Evolutionary conservation across 2,888 invertebrate species (phyloP).

Genomic region (Agrypnus murinus): DNA sequence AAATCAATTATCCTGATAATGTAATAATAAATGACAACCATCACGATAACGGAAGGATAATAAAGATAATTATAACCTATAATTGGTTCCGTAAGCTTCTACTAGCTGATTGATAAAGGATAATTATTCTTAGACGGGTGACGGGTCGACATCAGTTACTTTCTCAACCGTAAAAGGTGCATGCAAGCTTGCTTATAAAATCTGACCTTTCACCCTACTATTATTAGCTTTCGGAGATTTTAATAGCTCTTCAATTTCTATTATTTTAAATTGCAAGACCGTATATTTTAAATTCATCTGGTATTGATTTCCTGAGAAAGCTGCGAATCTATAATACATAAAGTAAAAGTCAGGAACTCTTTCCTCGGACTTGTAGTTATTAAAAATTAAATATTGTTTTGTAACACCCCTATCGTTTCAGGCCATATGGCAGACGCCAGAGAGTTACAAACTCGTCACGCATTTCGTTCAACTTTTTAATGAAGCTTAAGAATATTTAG

Average conservation of each 20-base stretch:
- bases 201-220: slow-evolving; percentile 33
- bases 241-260: slow-evolving; percentile 15
- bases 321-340: too few relatives aligned
- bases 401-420: slow-evolving; percentile 23
- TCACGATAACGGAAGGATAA: slow-evolving; percentile 19
- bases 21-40: slow-evolving; percentile 21
- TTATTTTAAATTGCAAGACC: slow-evolving; percentile 13
- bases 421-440: slow-evolving; percentile 33
- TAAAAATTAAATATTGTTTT: neutral
- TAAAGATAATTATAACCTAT: slow-evolving; percentile 34
- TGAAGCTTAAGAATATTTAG: too few relatives aligned
- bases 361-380: slow-evolving; percentile 1
- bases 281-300: too few relatives aligned
- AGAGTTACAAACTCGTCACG: slow-evolving; percentile 30
- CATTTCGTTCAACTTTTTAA: neutral
- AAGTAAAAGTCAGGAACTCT: too few relatives aligned
- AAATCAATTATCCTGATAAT: neutral
- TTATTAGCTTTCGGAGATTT: slow-evolving; percentile 27
- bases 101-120: slow-evolving; percentile 48
- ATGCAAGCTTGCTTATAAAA: slow-evolving; percentile 42
- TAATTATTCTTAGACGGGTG: slow-evolving; percentile 50
- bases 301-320: too few relatives aligned
- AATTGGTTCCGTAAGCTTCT: slow-evolving; percentile 38
- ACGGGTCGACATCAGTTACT: slow-evolving; percentile 43
- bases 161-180: slow-evolving; percentile 45